These are phyloP conservation scores for Oxytorus armatus DNA, from an alignment of 2,888 invertebrate species.

Conservation along the genomic window DNA sequence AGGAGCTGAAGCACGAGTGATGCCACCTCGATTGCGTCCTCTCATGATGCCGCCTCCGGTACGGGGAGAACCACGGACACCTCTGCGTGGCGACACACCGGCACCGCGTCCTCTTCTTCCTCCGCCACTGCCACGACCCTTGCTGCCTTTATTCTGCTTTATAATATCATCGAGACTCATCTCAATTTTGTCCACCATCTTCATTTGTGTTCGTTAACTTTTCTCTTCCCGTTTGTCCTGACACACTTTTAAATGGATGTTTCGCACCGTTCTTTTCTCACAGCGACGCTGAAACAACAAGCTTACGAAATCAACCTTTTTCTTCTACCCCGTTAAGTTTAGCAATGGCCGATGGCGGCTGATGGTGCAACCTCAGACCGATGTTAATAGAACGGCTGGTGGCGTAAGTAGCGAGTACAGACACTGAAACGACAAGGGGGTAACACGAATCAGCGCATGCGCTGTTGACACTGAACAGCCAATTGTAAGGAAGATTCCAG, in stretches of 20 bases:
- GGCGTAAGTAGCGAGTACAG: no score
- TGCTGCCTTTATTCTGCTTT: slow-evolving; percentile 91
- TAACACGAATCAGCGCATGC: no score
- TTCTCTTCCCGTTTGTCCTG: slow-evolving; percentile 4
- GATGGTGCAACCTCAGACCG: no score
- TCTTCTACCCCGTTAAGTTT: slow-evolving; percentile 48
- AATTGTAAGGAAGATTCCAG: no score
- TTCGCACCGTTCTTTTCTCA: slow-evolving; percentile 17
- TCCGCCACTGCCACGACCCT: slow-evolving; percentile 87
- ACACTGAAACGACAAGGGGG: no score
- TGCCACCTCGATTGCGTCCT: slow-evolving; percentile 88
- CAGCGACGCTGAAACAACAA: slow-evolving; percentile 55
- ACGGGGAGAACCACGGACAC: slow-evolving; percentile 84
- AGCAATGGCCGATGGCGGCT: slow-evolving; percentile 51
- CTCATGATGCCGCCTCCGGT: slow-evolving; percentile 86
- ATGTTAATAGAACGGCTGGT: no score
- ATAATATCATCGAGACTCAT: slow-evolving; percentile 99
- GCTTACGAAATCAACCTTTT: slow-evolving; percentile 69
- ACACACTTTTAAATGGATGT: slow-evolving; percentile 21
- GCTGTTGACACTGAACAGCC: no score
- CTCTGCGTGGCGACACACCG: slow-evolving; percentile 85
- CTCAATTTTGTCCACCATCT: slow-evolving; percentile 97
- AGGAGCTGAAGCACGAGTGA: slow-evolving; percentile 86
- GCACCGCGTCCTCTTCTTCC: slow-evolving; percentile 85
- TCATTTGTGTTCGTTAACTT: slow-evolving; percentile 78